Conservation (phyloP, 2,113 vertebrate genomes). For the Hirundichthys speculiger region DNA sequence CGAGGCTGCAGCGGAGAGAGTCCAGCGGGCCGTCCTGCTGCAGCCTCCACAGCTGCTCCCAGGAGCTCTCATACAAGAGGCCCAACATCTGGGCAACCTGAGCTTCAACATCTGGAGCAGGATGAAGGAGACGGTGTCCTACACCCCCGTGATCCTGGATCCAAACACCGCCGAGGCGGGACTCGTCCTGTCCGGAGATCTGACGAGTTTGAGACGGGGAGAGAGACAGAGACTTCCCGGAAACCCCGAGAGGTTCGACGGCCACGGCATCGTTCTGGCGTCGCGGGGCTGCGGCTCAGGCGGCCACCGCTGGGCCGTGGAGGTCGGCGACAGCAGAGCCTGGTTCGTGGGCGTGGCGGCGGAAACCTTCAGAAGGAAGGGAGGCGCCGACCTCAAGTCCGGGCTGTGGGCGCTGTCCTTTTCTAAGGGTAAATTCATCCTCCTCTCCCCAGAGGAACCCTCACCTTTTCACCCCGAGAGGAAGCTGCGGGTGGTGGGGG, state of each 20-base stretch:
- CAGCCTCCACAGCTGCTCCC: not conserved
- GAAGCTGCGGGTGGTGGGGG: not conserved
- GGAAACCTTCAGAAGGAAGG: slow-evolving; percentile 2
- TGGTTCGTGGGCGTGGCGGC: slow-evolving; percentile 20
- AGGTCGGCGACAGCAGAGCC: not conserved
- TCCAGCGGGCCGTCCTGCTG: not conserved
- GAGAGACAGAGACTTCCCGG: slow-evolving; percentile 8
- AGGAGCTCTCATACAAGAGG: slow-evolving; percentile 21
- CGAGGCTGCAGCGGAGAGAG: not conserved
- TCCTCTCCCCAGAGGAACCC: not conserved
- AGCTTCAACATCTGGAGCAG: slow-evolving; percentile 18
- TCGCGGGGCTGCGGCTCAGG: slow-evolving; percentile 14
- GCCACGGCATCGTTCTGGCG: not conserved
- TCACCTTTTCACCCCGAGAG: not conserved
- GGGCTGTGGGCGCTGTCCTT: slow-evolving; percentile 8
- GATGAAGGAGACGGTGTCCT: slow-evolving; percentile 10
- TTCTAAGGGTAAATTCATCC: slow-evolving; percentile 2
- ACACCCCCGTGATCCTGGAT: slow-evolving; percentile 17
- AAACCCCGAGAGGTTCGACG: slow-evolving; percentile 2
- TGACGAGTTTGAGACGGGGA: not conserved
- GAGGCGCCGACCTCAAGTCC: fast-evolving
- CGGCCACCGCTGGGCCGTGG: slow-evolving; percentile 8
- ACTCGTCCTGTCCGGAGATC: slow-evolving; percentile 4
- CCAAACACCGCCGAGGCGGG: not conserved
- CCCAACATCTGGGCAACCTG: slow-evolving; percentile 30